Evolutionary conservation across 1,140 invertebrate genomes (phyloP).

Genomic region (Drosophila insularis): DNA sequence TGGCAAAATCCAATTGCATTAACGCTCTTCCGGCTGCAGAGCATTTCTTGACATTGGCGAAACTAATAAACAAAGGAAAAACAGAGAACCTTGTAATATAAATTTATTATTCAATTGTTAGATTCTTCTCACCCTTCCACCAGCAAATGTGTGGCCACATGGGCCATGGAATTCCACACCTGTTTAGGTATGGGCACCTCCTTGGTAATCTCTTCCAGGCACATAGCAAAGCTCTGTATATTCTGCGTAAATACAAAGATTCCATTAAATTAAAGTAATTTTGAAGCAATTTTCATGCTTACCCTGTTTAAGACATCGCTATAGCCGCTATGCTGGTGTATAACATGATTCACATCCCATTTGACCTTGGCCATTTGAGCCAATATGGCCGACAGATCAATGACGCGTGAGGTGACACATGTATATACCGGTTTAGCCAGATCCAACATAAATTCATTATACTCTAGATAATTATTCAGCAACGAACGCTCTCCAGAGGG

Average conservation of each 20-base stretch:
- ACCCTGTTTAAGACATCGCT: conserved; percentile 88
- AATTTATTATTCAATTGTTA: too few relatives aligned
- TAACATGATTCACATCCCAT: conserved; percentile 98
- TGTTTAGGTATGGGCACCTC: conserved; percentile 89
- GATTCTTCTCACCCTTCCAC: conserved; percentile 92
- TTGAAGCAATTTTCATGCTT: conserved; percentile 41
- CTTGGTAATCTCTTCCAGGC: conserved; percentile 87
- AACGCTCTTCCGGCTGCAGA: conserved; percentile 97
- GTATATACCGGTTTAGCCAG: conserved; percentile 93
- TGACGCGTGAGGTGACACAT: conserved; percentile 89
- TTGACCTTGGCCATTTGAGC: conserved; percentile 94
- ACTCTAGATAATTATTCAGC: conserved; percentile 61
- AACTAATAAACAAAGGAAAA: conserved; percentile 84
- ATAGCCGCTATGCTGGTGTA: conserved; percentile 96
- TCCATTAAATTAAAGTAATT: neutral
- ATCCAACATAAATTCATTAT: conserved; percentile 85
- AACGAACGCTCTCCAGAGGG: conserved; percentile 82
- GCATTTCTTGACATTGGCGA: conserved; percentile 95
- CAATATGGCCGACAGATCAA: conserved; percentile 92
- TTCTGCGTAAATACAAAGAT: conserved; percentile 84
- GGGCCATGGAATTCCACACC: conserved; percentile 94
- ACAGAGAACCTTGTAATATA: too few relatives aligned
- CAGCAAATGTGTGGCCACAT: conserved; percentile 91
- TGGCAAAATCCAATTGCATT: conserved; percentile 99
- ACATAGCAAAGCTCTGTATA: conserved; percentile 90